Conservation (phyloP, 1,140 invertebrate genomes). For the Mercenaria mercenaria region DNA sequence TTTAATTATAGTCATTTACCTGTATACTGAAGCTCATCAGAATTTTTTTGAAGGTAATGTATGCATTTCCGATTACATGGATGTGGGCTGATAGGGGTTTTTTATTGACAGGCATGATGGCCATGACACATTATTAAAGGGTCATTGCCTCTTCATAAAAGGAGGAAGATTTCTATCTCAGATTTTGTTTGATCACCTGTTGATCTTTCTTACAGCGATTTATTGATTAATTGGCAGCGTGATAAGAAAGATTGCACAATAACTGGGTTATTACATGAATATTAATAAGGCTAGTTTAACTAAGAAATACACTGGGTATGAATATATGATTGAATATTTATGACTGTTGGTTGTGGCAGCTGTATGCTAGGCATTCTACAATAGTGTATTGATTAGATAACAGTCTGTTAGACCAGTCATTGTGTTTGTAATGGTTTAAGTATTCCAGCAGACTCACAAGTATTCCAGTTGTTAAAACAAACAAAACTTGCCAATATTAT, state of each 20-base stretch:
- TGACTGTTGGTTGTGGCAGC: neutral
- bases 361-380: conserved; percentile 10
- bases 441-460: neutral
- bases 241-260: conserved; percentile 44
- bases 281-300: conserved; percentile 4
- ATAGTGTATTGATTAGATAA: conserved; percentile 52
- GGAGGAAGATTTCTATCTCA: conserved; percentile 6
- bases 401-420: neutral
- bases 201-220: conserved; percentile 13
- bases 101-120: neutral
- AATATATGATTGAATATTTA: conserved; percentile 28
- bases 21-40: too few relatives aligned
- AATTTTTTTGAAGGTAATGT: too few relatives aligned
- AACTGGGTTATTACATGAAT: conserved; percentile 15
- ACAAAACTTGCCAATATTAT: neutral
- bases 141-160: neutral
- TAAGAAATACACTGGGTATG: neutral
- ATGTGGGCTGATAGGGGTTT: too few relatives aligned
- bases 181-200: conserved; percentile 15
- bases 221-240: conserved; percentile 20
- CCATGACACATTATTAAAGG: conserved; percentile 7
- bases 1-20: neutral
- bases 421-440: conserved; percentile 5
- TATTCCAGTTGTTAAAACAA: conserved; percentile 7
- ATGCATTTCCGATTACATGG: too few relatives aligned